A percentile compares a stretch with the other conserved stretches of the same genome.
phyloP scores from a whole-genome alignment of 2,113 vertebrate species.

The Carassius auratus region DNA sequence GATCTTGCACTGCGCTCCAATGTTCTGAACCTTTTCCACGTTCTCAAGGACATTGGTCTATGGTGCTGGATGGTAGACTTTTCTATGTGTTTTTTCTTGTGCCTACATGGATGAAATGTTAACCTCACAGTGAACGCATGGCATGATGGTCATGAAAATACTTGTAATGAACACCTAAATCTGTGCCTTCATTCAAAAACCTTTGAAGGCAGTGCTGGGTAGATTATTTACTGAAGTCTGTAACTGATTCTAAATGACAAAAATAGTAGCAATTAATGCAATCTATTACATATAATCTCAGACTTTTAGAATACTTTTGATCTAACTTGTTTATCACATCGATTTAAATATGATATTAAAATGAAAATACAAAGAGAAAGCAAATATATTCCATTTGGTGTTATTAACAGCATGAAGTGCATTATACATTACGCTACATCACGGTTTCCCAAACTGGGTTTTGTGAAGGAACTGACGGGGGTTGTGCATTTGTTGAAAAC shows the following conservation, averaged over 20 bases:
- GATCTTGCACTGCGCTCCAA: slow-evolving; percentile 48
- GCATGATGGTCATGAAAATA: slow-evolving; percentile 56
- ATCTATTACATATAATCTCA: background rate
- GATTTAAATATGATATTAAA: background rate
- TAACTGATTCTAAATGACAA: background rate
- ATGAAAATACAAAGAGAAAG: background rate
- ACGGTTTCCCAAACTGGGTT: no score
- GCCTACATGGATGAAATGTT: slow-evolving; percentile 75
- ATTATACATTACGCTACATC: no score
- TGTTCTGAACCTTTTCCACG: background rate
- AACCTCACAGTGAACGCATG: slow-evolving; percentile 59
- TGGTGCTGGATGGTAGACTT: slow-evolving; percentile 81
- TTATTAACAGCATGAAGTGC: background rate
- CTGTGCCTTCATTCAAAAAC: slow-evolving; percentile 73
- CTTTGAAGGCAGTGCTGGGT: slow-evolving; percentile 15
- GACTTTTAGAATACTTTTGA: no score
- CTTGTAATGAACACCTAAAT: slow-evolving; percentile 54
- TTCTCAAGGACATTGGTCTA: slow-evolving; percentile 34
- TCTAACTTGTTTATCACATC: background rate
- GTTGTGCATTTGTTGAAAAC: background rate
- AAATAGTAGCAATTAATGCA: background rate
- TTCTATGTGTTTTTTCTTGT: slow-evolving; percentile 75
- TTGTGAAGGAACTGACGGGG: background rate
- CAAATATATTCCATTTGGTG: background rate
- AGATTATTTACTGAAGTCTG: background rate